Base-by-base conservation (phyloP, 2,797 vertebrate genomes). In the Tragopan temminckii region DNA sequence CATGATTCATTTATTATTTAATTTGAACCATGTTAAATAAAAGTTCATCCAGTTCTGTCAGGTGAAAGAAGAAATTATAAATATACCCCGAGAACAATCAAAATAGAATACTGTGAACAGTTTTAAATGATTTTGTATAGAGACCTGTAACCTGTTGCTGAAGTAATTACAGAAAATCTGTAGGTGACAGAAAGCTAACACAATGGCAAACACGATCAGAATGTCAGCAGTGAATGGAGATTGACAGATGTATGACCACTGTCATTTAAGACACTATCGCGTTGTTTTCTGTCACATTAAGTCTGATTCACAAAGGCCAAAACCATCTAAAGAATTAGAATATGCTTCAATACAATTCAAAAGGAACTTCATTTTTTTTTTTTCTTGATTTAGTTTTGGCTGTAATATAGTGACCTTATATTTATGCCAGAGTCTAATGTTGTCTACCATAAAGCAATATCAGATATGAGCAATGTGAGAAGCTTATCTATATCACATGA, bases 11-110 rank as follows among this genome's bases (percentile, higher is more conserved):
- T 17, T 81, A 8, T 40, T 74, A 90, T 27, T 92, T 89, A 91
- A 92, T 95, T 95, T 81, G 81, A 96, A 63, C 13, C 67, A 20
- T 67, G 25, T 62, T 86, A 93, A 81, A 79, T 78, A 62, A 78
- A 93, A 91, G 46, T 55, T 63, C 50, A 76, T 85, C 71, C 36
- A 88, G 77, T 89, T 86, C 72, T 83, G 72, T 88, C 80, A 93
- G 68, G 66, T 89, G 52, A 61, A 94, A 80, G 75, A 91, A 95
- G 43, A 15, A 89, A 92, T 89, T 40, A 89, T 89, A 94, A 95
- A 89, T 88, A 94, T 79, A 85, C 10, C 45, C 55, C 83, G 66
- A 75, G 74, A 89, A 90, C 55, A 80, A 82, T 74, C 70, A 94
- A 46, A 91, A 80, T 11, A 38, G 48, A 80, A 80, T 86, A 45